phyloP scores from a whole-genome alignment of 2,797 vertebrate species.

The Pitangus sulphuratus region DNA sequence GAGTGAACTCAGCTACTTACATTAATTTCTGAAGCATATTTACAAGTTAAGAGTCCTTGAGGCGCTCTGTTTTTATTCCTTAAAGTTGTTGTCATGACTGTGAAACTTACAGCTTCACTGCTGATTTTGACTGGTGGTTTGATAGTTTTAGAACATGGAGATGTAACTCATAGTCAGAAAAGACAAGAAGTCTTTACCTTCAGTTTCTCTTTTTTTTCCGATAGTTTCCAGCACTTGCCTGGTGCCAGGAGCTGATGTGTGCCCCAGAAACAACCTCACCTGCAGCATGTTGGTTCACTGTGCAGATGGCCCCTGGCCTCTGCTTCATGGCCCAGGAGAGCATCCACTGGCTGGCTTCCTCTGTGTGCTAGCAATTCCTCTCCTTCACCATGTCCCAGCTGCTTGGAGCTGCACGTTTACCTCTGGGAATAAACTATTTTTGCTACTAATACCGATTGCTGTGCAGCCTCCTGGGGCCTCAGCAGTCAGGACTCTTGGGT shows the following conservation, averaged over 20 bases:
- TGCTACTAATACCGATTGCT: not conserved
- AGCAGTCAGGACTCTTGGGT: accelerated
- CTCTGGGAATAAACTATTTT: not conserved
- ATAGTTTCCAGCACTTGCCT: not conserved
- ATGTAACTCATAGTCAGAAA: not conserved
- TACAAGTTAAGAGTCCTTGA: not conserved
- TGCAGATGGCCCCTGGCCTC: not conserved
- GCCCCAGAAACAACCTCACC: not conserved
- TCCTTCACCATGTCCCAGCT: not conserved
- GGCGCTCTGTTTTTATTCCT: not conserved
- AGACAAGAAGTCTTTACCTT: not conserved
- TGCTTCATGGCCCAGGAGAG: not conserved
- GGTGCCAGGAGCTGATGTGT: not conserved
- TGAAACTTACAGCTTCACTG: not conserved
- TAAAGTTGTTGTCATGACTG: not conserved
- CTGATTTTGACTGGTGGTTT: not conserved
- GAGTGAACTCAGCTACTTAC: not conserved
- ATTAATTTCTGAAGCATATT: not conserved
- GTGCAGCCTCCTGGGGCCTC: not conserved
- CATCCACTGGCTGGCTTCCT: not conserved
- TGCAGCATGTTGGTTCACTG: not conserved
- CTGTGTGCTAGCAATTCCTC: accelerated
- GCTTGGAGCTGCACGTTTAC: accelerated
- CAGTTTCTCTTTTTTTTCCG: not conserved
- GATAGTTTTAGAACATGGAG: not conserved